Conservation (phyloP, 1,140 invertebrate species). For the Cryptotermes secundus region DNA sequence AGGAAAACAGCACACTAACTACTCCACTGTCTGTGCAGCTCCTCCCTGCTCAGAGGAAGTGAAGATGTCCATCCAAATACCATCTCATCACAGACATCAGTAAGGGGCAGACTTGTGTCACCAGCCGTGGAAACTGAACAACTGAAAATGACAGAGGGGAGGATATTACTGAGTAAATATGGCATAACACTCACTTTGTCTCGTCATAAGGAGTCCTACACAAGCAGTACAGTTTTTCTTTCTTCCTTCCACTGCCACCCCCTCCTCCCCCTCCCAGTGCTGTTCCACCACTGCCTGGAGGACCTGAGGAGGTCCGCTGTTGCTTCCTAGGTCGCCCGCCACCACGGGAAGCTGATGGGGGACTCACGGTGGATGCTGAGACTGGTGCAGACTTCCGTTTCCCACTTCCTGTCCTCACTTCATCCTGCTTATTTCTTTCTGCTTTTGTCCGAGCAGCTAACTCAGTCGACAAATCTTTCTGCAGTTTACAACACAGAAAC, state of each 20-base stretch:
- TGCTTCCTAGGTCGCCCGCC: constrained; percentile 23
- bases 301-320: neutral
- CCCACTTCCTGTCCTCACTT: constrained; percentile 59
- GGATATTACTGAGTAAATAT: neutral
- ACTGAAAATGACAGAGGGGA: too few relatives aligned
- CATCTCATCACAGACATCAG: too few relatives aligned
- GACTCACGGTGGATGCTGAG: constrained; percentile 50
- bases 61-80: too few relatives aligned
- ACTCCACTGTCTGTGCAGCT: too few relatives aligned
- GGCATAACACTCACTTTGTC: constrained; percentile 65
- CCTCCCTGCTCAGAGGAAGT: too few relatives aligned
- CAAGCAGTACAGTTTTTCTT: constrained; percentile 87
- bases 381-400: constrained; percentile 57
- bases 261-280: neutral
- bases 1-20: too few relatives aligned
- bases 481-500: constrained; percentile 29
- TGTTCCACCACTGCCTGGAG: neutral
- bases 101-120: too few relatives aligned
- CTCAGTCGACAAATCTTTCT: constrained; percentile 69
- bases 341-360: constrained; percentile 39
- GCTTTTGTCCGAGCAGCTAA: constrained; percentile 59
- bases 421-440: constrained; percentile 68
- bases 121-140: too few relatives aligned
- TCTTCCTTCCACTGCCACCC: constrained; percentile 46
- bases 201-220: constrained; percentile 95